phyloP scores from a whole-genome alignment of 2,113 vertebrate genomes.

The Tupaia tana region DNA sequence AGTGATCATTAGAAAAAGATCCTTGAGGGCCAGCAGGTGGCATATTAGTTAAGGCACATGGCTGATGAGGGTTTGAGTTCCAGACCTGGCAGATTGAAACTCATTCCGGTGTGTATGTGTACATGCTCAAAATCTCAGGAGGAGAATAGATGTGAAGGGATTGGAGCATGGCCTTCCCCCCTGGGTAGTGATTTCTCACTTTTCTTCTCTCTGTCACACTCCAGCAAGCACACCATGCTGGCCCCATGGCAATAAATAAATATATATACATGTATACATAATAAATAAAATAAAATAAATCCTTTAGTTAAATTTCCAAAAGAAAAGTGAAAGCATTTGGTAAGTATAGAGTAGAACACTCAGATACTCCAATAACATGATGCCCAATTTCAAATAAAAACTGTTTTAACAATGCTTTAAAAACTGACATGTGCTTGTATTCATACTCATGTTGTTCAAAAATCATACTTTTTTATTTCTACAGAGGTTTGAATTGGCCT shows the following conservation, averaged over 20 bases:
- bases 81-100: no score
- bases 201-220: no score
- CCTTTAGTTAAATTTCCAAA: not conserved
- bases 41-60: no score
- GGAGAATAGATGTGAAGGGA: no score
- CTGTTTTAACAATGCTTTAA: not conserved
- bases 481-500: not conserved
- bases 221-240: no score
- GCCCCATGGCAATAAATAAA: no score
- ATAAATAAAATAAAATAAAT: not conserved
- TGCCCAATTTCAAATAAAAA: not conserved
- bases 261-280: no score
- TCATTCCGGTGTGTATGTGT: no score
- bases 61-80: no score
- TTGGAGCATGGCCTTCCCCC: no score
- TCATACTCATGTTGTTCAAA: not conserved
- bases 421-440: not conserved
- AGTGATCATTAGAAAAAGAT: not conserved
- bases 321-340: not conserved
- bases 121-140: no score
- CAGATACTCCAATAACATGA: not conserved
- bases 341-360: not conserved
- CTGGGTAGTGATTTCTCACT: no score
- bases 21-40: not conserved
- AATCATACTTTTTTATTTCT: not conserved